Evolutionary conservation across 2,797 vertebrate species (phyloP).

Genomic region (Pteronotus mesoamericanus): DNA sequence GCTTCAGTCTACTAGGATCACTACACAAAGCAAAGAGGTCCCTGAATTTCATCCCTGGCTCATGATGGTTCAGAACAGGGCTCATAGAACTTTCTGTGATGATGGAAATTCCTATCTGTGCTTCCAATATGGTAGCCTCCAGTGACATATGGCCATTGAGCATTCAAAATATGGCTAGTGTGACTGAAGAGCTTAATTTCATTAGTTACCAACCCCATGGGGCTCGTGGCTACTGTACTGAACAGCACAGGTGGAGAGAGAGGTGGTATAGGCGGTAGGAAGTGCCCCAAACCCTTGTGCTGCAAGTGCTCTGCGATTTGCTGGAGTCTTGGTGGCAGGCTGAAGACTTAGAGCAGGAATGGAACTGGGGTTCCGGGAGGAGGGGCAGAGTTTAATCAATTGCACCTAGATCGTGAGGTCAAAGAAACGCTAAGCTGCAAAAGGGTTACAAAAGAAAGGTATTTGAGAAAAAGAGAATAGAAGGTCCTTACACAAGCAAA

Average conservation of each 20-base stretch:
- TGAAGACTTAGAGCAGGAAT: background rate
- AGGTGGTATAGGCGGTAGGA: background rate
- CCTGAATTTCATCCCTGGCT: background rate
- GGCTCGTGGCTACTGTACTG: accelerated
- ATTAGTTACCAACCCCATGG: background rate
- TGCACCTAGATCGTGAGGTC: background rate
- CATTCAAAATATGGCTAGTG: background rate
- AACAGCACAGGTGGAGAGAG: background rate
- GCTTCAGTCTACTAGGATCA: background rate
- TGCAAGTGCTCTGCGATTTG: background rate
- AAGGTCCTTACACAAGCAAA: background rate
- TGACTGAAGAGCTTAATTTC: background rate
- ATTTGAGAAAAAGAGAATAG: background rate
- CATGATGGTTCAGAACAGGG: background rate
- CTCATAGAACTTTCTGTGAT: background rate
- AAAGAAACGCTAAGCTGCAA: background rate
- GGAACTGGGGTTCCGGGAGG: background rate
- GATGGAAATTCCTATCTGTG: background rate
- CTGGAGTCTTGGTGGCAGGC: background rate
- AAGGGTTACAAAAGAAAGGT: background rate
- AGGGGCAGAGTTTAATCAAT: background rate
- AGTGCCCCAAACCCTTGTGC: background rate
- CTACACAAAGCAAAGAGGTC: background rate
- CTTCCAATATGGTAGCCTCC: background rate
- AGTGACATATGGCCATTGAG: background rate